Evolutionary conservation across 2,113 vertebrate species (phyloP), one percentile per base, ranked within the genome.

Genomic region (Rostratula benghalensis): DNA sequence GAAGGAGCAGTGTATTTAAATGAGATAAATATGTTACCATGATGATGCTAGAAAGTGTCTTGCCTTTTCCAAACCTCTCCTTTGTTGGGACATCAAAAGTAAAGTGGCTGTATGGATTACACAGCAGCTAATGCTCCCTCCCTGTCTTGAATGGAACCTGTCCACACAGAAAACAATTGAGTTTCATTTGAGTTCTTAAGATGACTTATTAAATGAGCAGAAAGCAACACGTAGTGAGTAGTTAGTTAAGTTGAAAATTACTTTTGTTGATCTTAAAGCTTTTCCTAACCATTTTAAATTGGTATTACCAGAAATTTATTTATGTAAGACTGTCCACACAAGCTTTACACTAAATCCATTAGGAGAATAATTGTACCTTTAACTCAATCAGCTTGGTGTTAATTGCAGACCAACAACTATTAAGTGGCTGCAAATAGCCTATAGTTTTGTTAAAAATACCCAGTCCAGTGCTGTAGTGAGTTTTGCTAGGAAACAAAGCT

Each of bases 341-440:
- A 82, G 45, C 83, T 92, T 96, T 90, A 86, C 61, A 76, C 61
- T 82, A 94, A 89, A 69, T 87, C 92, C 70, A 69, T 76, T 87
- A 73, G n/a, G 39, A 51, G 33, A 89, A 89, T 87, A 89, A 75
- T 87, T 65, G 64, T n/a, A 61, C 23, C 43, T 92, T 82, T 93
- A 95, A 94, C 82, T 89, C 74, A 92, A 94, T 96, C 92, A 96
- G 23, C n/a, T 88, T 0, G 0, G 45, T 81, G 80, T 73, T 94
- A 50, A 95, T 82, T 92, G 74, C 33, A 84, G 61, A 82, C 65
- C 73, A 96, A 78, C 22, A 16, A 89, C 65, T 82, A 88, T 54
- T 90, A 93, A 96, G 89, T 89, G 83, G 77, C 92, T 94, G 95
- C 77, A 94, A 96, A 96, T 43, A 84, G 92, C 80, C 81, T 76